Evolutionary conservation across 2,113 vertebrate species (phyloP), one percentile per base, ranked within the genome.

Genomic region (Hippocampus comes): DNA sequence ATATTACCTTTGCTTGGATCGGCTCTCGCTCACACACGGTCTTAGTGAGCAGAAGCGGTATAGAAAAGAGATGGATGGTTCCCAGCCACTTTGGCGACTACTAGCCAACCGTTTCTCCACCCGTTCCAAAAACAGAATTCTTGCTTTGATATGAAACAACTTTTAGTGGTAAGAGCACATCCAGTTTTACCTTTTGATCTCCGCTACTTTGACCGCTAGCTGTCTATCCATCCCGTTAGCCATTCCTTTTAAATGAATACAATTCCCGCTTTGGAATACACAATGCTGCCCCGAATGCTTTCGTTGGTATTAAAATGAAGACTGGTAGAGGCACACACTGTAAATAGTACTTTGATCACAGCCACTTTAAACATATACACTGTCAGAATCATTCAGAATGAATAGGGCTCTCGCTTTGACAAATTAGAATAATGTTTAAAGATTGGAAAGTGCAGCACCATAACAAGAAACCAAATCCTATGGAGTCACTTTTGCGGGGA

Each of bases 381-480:
- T 65, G 63, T 65, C 63, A 46, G 41, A 65, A 65, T 65, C 63
- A 46, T 46, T 43, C 38, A 25, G 43, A 65, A 43, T 14, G 41
- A 65, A 65, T 25, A 12, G 27, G 27, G 41, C 38, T 30, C 17
- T 61, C 9, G 59, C 59, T 61, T 61, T 34, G 59, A 61, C 59
- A 23, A 65, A 65, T 27, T n/a, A 12, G 11, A 66, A 25, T 66
- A 48, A 66, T 48, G 64, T 48, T 46, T 27, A 66, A 66, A 66
- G n/a, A 25, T 48, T 48, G 43, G 5, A 66, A 46, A 61, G 59
- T 18, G 25, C 27, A 18, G 59, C 27, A 12, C 27, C 34, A 38
- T 38, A 34, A 34, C 15, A 17, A 25, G 43, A 66, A 66, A 66
- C 42, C 4, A 17, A 66, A 66, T 66, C 64, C 64, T 9, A 5